Evolutionary conservation across 2,888 invertebrate species (phyloP), one percentile per base, ranked within the genome.

Genomic region (Isoperla grammatica): DNA sequence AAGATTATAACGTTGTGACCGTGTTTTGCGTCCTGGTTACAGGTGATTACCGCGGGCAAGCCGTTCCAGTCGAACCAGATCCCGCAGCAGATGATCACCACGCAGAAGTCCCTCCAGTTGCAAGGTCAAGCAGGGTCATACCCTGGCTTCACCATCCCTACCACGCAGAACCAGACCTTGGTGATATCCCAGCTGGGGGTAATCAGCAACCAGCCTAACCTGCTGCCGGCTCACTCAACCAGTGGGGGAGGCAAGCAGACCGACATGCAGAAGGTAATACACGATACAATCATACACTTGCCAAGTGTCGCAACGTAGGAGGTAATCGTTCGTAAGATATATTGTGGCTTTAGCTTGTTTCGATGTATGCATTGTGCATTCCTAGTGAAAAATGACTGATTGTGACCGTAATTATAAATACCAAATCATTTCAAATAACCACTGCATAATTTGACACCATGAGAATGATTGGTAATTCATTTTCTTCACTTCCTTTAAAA

Each of bases 11-110:
- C n/a, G n/a, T n/a, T n/a, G 8, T 29, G 29, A 29, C 29, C 29
- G 29, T 6, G 29, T 8, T 4, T 29, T 29, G 29, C 9, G n/a
- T 39, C 57, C 39, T 22, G 23, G 59, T 59, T 76, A 42, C 75
- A 90, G 84, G 88, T 91, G 60, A 90, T 92, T 64, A 84, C 91
- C 6, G 84, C 88, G 17, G 85, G 88, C 22, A 93, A 93, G 71
- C 87, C 90, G 2, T 91, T 91, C 72, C 90, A 90, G 73, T 74
- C 76, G 1, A 85, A 89, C 48, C 86, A 85, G 67, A 86, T 87
- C 66, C 74, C 82, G 2, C 89, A 88, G 0, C 92, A 92, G 70
- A 91, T 93, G 90, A 76, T 93, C 6, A 85, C 90, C 0, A 78
- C 87, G 2, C 87, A 71, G 60, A 88, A 88, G 70, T 86, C 85